These are phyloP conservation scores for Acanthaster planci DNA, from an alignment of 35 echinoderm and acorn worm genomes.

Conservation along the genomic window DNA sequence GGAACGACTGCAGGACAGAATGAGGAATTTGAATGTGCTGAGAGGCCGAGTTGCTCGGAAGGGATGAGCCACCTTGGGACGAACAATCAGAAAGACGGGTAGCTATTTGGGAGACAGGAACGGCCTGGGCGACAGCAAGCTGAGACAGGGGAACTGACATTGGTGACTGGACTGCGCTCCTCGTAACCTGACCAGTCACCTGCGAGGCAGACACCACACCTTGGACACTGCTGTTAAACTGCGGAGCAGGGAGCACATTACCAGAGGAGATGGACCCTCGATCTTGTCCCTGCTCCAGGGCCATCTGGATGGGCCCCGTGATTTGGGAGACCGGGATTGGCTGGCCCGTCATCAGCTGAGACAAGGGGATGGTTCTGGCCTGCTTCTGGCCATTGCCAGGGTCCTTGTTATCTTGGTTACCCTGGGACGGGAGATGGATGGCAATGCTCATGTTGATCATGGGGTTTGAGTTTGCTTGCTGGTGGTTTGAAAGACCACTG, in stretches of 20 bases:
- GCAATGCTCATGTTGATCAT: constrained; percentile 28
- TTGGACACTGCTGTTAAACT: background rate
- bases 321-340: constrained; percentile 16
- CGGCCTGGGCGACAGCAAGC: background rate
- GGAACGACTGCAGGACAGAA: background rate
- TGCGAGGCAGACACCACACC: background rate
- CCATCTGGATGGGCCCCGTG: background rate
- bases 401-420: constrained; percentile 12
- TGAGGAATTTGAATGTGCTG: constrained; percentile 20
- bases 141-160: constrained; percentile 10
- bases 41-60: background rate
- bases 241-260: background rate
- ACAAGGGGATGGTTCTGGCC: constrained; percentile 12
- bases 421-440: constrained; percentile 5
- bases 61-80: background rate
- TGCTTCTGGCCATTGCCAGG: background rate
- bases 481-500: constrained; percentile 14
- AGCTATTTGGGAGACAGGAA: constrained; percentile 5
- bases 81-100: background rate
- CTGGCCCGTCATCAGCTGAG: constrained; percentile 24
- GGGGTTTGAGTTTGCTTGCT: background rate
- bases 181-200: background rate
- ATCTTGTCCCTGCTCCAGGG: background rate
- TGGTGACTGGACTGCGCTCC: background rate
- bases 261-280: background rate